Conservation (phyloP, 2,797 vertebrate genomes). For the Ctenochaetus hawaiiensis region DNA sequence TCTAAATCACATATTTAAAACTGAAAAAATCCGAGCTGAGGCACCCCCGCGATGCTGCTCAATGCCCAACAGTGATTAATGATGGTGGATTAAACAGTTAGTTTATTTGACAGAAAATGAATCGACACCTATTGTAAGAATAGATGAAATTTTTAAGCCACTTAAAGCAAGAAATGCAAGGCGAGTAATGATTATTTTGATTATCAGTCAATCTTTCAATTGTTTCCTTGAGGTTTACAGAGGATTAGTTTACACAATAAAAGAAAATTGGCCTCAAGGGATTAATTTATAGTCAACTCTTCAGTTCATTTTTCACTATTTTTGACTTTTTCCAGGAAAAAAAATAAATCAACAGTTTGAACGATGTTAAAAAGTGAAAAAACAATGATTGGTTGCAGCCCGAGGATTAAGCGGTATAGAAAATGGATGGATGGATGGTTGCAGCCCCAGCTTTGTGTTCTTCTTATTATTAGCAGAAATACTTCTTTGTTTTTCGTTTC, state of each 20-base stretch:
- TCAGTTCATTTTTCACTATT: background rate
- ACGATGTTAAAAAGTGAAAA: background rate
- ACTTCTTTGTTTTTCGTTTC: background rate
- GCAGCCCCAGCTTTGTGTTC: conserved; percentile 3
- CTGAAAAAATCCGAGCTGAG: conserved; percentile 29
- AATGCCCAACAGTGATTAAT: conserved; percentile 42
- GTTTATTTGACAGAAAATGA: conserved; percentile 31
- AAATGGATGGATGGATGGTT: no score
- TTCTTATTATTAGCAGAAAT: conserved; percentile 5
- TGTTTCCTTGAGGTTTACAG: background rate
- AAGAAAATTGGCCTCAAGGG: background rate
- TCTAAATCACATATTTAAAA: conserved; percentile 48
- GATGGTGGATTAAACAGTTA: conserved; percentile 2
- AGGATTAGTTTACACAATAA: background rate
- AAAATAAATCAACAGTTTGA: background rate
- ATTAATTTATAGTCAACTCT: background rate
- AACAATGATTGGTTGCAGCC: background rate
- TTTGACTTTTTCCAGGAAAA: conserved; percentile 9
- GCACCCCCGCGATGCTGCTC: conserved; percentile 39
- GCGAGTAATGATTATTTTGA: background rate
- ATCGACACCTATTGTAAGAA: background rate
- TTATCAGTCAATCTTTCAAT: background rate
- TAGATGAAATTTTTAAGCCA: background rate
- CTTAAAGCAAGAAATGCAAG: no score
- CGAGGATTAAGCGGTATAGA: no score